Conservation (phyloP, 2,113 vertebrate genomes). For the Ictalurus punctatus region DNA sequence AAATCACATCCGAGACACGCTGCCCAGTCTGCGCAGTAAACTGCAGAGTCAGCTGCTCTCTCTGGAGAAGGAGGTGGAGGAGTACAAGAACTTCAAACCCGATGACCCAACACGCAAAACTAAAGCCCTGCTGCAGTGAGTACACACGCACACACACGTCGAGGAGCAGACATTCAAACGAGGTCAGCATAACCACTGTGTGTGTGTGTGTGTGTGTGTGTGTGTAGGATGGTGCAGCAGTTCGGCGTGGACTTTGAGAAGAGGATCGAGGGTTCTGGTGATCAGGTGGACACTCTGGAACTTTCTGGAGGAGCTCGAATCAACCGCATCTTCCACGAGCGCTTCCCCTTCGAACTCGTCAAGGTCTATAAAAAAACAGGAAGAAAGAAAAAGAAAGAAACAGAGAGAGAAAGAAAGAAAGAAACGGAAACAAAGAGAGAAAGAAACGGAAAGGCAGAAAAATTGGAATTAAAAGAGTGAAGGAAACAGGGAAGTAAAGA, state of each 20-base stretch:
- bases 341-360: slow-evolving; percentile 93
- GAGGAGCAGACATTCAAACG: too few relatives aligned
- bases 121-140: slow-evolving; percentile 90
- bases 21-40: slow-evolving; percentile 89
- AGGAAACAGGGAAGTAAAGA: background rate
- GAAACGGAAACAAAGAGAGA: background rate
- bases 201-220: background rate
- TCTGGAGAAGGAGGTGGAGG: slow-evolving; percentile 94
- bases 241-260: slow-evolving; percentile 97
- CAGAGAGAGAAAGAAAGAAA: background rate
- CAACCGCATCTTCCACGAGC: slow-evolving; percentile 95
- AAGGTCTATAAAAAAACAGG: slow-evolving; percentile 75
- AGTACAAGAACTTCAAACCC: slow-evolving; percentile 93
- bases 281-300: slow-evolving; percentile 93
- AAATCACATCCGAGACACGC: slow-evolving; percentile 94
- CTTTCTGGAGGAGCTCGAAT: slow-evolving; percentile 93
- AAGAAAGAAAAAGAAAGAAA: background rate
- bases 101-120: slow-evolving; percentile 93
- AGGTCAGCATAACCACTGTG: background rate
- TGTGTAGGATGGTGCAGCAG: slow-evolving; percentile 91
- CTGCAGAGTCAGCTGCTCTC: slow-evolving; percentile 92
- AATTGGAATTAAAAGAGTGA: background rate
- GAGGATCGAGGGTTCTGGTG: slow-evolving; percentile 91
- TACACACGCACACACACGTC: slow-evolving; percentile 20
- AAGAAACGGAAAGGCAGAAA: background rate